Conservation (phyloP, 1,140 invertebrate species). For the Hyles vespertilio region DNA sequence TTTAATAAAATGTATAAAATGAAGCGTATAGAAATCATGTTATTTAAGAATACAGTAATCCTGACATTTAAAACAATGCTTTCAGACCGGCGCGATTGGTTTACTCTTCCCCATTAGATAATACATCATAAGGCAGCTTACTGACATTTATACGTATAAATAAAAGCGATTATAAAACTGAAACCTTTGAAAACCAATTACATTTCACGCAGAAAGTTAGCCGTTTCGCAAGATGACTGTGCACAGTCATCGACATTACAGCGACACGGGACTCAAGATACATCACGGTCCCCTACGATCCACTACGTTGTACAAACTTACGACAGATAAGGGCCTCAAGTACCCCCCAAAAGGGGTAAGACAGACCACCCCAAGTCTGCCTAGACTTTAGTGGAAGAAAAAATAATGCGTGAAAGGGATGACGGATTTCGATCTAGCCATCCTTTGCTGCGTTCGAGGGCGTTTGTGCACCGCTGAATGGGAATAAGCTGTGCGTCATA, state of each 20-base stretch:
- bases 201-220: neutral
- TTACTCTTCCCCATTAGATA: no score
- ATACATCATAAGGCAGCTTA: no score
- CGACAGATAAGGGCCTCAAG: slow-evolving; percentile 70
- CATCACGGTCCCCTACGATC: slow-evolving; percentile 66
- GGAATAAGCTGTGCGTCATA: no score
- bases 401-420: slow-evolving; percentile 60
- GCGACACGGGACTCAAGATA: slow-evolving; percentile 62
- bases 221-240: neutral
- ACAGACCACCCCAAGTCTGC: slow-evolving; percentile 58
- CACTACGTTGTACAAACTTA: slow-evolving; percentile 74
- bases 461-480: neutral
- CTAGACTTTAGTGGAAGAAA: slow-evolving; percentile 70
- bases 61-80: no score
- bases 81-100: no score
- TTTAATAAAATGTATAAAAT: no score
- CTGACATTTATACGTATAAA: no score
- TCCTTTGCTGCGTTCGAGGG: neutral
- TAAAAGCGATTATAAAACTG: no score
- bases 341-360: slow-evolving; percentile 73
- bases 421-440: slow-evolving; percentile 22
- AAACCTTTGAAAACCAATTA: no score
- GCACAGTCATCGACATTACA: slow-evolving; percentile 27
- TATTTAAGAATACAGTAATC: no score
- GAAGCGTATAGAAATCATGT: no score